Evolutionary conservation across 2,888 invertebrate genomes (phyloP), one percentile per base, ranked within the genome.

Genomic region (Platycheirus albimanus): DNA sequence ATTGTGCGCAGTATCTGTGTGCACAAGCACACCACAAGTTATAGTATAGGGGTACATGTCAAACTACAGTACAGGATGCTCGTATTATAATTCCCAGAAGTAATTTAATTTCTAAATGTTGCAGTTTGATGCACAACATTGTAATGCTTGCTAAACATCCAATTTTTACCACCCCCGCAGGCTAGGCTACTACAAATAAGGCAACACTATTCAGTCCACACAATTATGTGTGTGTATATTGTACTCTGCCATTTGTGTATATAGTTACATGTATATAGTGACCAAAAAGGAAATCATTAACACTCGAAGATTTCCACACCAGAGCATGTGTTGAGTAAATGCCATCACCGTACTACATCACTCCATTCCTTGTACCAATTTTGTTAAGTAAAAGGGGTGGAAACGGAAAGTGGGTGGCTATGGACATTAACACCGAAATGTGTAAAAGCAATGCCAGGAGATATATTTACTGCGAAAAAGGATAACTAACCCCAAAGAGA

Each of bases 251-350:
- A n/a, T 33, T 3, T 33, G 8, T 3, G 8, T 33, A 33, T 33
- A 8, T 8, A 33, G 3, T 7, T 33, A 33, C 30, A 33, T 33
- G 7, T 8, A 24, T 13, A 15, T 20, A 69, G 36, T 78, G 83
- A 69, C 83, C 83, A 78, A 84, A 45, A 70, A 69, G 74, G 74
- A 84, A 79, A 84, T 84, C 84, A 84, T 84, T 84, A 84, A 84
- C 84, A 79, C 83, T 84, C 69, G 69, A 64, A 70, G 79, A 84
- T 84, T 84, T 84, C 70, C 84, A 79, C 79, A 79, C 84, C 74
- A 64, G 74, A 79, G 70, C 84, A 84, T 84, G 84, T 84, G 84
- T 84, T 84, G 84, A 84, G 74, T 83, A 83, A 83, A 83, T 83
- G 72, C 78, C 83, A 84, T 79, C 84, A 78, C 83, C 78, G 69